A percentile compares a stretch with the other conserved stretches of the same genome.
phyloP scores from a whole-genome alignment of 2,113 vertebrate genomes.

The Oophaga pumilio region DNA sequence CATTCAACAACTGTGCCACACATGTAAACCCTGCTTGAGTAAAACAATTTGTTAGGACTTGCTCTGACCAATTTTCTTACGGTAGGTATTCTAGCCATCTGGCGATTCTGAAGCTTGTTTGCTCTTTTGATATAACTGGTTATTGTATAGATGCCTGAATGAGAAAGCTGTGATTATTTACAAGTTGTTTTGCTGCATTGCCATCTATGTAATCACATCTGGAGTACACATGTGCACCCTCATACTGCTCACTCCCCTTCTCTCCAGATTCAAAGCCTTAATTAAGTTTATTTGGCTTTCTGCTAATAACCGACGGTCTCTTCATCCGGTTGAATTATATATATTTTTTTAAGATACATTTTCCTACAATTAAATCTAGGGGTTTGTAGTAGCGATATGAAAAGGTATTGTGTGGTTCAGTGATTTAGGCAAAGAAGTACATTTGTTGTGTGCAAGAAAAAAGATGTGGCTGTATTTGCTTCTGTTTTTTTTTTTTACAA shows the following conservation, averaged over 20 bases:
- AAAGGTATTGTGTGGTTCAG: too few species aligned
- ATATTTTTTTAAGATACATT: neutral
- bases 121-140: slow-evolving; percentile 17
- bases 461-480: too few species aligned
- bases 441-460: too few species aligned
- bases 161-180: slow-evolving; percentile 7
- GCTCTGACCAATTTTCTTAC: neutral
- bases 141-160: slow-evolving; percentile 16
- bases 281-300: neutral
- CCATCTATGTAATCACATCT: slow-evolving; percentile 17
- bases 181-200: neutral
- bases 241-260: neutral
- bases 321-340: neutral
- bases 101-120: neutral
- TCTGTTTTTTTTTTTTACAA: too few species aligned
- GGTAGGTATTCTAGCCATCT: neutral
- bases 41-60: neutral
- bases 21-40: neutral
- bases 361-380: too few species aligned
- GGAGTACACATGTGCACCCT: slow-evolving; percentile 27
- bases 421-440: too few species aligned
- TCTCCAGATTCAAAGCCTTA: neutral
- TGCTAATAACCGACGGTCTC: neutral
- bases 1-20: too few species aligned
- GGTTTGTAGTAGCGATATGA: too few species aligned